These are phyloP conservation scores for Dunckerocampus dactyliophorus DNA, from an alignment of 2,113 vertebrate genomes.

Conservation along the genomic window DNA sequence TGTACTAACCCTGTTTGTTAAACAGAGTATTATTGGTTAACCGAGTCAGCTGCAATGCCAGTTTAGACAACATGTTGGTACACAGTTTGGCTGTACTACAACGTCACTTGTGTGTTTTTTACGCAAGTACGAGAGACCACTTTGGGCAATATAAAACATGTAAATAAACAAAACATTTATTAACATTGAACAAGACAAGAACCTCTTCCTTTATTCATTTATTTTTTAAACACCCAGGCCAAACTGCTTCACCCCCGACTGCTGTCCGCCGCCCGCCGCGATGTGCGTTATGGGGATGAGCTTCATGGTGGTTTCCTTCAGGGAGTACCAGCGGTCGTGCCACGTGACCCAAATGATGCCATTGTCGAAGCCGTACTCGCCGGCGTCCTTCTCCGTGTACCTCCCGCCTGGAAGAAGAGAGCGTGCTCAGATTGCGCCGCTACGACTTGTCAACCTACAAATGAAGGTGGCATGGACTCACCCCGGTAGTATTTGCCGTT, in stretches of 20 bases:
- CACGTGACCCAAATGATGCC: constrained; percentile 93
- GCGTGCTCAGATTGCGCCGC: neutral
- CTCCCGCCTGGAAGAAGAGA: constrained; percentile 73
- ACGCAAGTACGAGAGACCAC: neutral
- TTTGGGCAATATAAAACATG: too few species aligned
- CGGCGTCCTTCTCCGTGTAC: constrained; percentile 77
- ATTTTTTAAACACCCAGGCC: constrained; percentile 13
- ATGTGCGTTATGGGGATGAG: constrained; percentile 86
- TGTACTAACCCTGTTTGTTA: constrained; percentile 37
- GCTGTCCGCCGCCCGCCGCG: constrained; percentile 68
- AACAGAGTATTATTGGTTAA: constrained; percentile 33
- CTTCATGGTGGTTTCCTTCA: constrained; percentile 94
- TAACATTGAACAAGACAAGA: neutral
- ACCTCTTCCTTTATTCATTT: neutral
- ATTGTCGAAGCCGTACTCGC: constrained; percentile 78
- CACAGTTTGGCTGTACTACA: neutral
- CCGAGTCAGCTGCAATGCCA: neutral
- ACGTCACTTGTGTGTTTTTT: neutral
- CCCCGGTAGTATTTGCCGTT: constrained; percentile 88
- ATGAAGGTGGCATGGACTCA: constrained; percentile 23
- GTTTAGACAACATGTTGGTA: neutral
- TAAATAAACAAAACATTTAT: neutral
- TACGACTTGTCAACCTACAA: neutral
- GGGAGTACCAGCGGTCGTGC: constrained; percentile 89
- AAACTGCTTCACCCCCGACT: constrained; percentile 73